Conservation (phyloP, 1,140 invertebrate species). For the Danaus melanippus region DNA sequence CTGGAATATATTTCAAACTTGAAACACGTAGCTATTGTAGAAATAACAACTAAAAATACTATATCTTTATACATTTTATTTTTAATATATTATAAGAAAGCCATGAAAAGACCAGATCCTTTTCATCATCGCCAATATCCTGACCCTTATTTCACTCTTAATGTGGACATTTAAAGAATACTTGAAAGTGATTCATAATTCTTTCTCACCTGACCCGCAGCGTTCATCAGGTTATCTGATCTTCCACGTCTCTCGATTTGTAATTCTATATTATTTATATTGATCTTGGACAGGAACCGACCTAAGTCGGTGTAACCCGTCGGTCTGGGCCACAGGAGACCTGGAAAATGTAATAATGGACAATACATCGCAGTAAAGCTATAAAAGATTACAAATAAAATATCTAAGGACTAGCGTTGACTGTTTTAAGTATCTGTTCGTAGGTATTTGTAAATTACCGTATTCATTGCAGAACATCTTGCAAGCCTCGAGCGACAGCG, state of each 20-base stretch:
- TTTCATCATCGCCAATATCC: too few species aligned
- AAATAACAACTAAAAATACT: constrained; percentile 8
- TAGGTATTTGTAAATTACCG: constrained; percentile 34
- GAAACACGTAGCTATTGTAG: too few species aligned
- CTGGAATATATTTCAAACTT: constrained; percentile 23
- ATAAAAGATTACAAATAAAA: too few species aligned
- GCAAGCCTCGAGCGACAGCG: constrained; percentile 75
- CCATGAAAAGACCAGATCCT: too few species aligned
- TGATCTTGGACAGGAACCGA: constrained; percentile 74
- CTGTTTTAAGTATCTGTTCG: too few species aligned
- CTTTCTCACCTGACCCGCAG: constrained; percentile 45
- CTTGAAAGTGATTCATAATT: too few species aligned
- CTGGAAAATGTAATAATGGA: constrained; percentile 31
- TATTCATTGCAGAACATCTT: constrained; percentile 74
- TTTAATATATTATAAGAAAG: too few species aligned
- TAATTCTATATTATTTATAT: constrained; percentile 73
- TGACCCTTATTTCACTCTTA: too few species aligned
- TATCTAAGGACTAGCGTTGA: too few species aligned
- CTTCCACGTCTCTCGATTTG: constrained; percentile 48
- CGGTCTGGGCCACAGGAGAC: constrained; percentile 82
- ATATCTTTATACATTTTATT: neutral
- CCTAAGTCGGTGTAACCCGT: constrained; percentile 76
- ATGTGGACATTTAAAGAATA: too few species aligned
- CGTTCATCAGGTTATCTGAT: constrained; percentile 57
- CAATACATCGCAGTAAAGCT: too few species aligned